A percentile compares a stretch with the other conserved stretches of the same genome.
phyloP scores from a whole-genome alignment of 2,888 invertebrate species.

The Steromphala cineraria region DNA sequence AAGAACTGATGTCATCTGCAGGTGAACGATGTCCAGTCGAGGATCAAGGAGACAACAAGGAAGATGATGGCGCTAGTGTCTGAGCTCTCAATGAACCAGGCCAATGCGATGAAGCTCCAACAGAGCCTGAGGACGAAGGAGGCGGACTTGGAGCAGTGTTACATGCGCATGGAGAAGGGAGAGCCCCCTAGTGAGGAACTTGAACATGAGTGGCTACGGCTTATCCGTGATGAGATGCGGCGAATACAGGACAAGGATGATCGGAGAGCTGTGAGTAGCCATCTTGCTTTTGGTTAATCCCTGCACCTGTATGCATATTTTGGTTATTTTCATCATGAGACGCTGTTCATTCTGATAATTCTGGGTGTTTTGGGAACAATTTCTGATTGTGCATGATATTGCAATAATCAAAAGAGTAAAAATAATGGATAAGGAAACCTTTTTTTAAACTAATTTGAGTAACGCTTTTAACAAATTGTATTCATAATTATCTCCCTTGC shows the following conservation, averaged over 20 bases:
- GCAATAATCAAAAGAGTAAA: too few relatives aligned
- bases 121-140: slow-evolving; percentile 71
- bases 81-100: slow-evolving; percentile 75
- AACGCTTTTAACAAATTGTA: too few relatives aligned
- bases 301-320: not conserved
- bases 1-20: slow-evolving; percentile 30
- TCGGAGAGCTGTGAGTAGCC: slow-evolving; percentile 57
- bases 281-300: not conserved
- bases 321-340: not conserved
- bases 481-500: too few relatives aligned
- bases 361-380: too few relatives aligned
- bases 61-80: slow-evolving; percentile 76
- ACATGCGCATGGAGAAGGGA: slow-evolving; percentile 74
- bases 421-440: too few relatives aligned
- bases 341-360: not conserved
- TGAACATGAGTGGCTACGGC: slow-evolving; percentile 70
- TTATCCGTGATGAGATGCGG: slow-evolving; percentile 60
- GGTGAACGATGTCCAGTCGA: slow-evolving; percentile 72
- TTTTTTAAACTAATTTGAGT: too few relatives aligned
- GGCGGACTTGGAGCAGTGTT: slow-evolving; percentile 71
- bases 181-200: slow-evolving; percentile 72
- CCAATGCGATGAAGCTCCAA: slow-evolving; percentile 70
- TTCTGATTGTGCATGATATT: too few relatives aligned
- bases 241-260: slow-evolving; percentile 59
- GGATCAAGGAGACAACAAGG: slow-evolving; percentile 72